phyloP scores from a whole-genome alignment of 2,113 vertebrate genomes.

The Xenopus laevis region DNA sequence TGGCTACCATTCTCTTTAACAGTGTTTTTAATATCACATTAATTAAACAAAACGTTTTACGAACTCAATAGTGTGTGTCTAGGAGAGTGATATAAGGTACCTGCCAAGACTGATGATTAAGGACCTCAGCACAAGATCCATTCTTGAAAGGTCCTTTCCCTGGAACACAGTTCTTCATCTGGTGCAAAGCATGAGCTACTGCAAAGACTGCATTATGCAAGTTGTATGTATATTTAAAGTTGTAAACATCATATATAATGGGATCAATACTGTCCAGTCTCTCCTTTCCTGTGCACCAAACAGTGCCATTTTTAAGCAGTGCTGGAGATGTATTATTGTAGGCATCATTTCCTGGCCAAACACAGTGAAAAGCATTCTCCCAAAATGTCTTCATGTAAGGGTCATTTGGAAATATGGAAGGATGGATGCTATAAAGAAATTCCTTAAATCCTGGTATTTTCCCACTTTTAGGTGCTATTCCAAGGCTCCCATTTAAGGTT shows the following conservation, averaged over 20 bases:
- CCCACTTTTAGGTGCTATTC: conserved; percentile 1
- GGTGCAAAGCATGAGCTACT: conserved; percentile 24
- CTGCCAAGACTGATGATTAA: conserved; percentile 20
- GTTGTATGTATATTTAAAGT: conserved; percentile 31
- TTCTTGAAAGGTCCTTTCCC: conserved; percentile 20
- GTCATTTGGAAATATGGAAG: conserved; percentile 27
- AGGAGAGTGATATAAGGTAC: background rate
- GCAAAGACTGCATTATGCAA: conserved; percentile 20
- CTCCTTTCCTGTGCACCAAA: conserved; percentile 29
- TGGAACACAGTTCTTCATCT: conserved; percentile 24
- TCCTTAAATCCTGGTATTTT: conserved; percentile 35
- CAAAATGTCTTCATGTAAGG: conserved; percentile 30
- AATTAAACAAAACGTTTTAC: no score
- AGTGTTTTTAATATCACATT: no score
- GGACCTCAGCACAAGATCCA: conserved; percentile 28
- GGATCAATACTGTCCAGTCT: conserved; percentile 24
- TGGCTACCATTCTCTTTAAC: no score
- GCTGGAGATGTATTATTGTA: background rate
- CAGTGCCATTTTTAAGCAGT: no score
- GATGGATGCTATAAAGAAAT: conserved; percentile 28
- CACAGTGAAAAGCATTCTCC: conserved; percentile 26
- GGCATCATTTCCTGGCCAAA: conserved; percentile 1
- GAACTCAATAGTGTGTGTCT: no score
- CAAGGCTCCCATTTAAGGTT: conserved; percentile 35
- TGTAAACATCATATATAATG: conserved; percentile 16